Percentiles rank a stretch among this genome's conserved stretches.
Evolutionary conservation across 2,797 vertebrate genomes (phyloP).

Genomic region (Cirrhinus molitorella): DNA sequence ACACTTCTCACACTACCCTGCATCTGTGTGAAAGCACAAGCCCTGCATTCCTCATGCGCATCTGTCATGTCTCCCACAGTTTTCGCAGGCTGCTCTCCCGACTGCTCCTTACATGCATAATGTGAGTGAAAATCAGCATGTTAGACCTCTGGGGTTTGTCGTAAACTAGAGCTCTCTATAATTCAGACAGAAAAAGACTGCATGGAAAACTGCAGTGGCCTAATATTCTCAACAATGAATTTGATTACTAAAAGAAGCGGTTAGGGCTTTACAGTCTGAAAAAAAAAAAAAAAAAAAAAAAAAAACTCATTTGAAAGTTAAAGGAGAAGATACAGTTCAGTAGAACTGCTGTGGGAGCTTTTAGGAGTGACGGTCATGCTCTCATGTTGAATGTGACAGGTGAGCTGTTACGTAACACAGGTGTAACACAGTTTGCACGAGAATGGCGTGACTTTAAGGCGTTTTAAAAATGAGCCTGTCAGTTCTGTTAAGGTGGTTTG

Average conservation of each 20-base stretch:
- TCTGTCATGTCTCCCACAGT: not conserved
- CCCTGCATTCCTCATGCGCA: not conserved
- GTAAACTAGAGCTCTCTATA: conserved; percentile 30
- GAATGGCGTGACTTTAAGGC: not conserved
- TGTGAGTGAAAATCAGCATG: conserved; percentile 21
- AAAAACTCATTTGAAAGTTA: not conserved
- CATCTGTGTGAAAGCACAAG: not conserved
- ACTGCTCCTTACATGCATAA: conserved; percentile 25
- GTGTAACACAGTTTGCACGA: not conserved
- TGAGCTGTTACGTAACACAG: not conserved
- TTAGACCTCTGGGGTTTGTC: conserved; percentile 29
- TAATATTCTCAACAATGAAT: conserved; percentile 13
- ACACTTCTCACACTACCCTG: not conserved
- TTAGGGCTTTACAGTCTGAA: not conserved
- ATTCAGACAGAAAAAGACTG: conserved; percentile 5
- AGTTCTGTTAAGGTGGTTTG: not conserved
- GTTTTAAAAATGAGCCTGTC: not conserved
- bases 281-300: not conserved
- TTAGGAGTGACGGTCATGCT: not conserved
- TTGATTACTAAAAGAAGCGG: not conserved
- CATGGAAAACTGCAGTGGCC: not conserved
- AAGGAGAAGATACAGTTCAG: not conserved
- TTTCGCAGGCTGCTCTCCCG: not conserved
- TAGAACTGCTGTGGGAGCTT: not conserved
- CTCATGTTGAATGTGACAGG: not conserved